phyloP scores from a whole-genome alignment of 2,113 vertebrate genomes.

The Passer montanus region DNA sequence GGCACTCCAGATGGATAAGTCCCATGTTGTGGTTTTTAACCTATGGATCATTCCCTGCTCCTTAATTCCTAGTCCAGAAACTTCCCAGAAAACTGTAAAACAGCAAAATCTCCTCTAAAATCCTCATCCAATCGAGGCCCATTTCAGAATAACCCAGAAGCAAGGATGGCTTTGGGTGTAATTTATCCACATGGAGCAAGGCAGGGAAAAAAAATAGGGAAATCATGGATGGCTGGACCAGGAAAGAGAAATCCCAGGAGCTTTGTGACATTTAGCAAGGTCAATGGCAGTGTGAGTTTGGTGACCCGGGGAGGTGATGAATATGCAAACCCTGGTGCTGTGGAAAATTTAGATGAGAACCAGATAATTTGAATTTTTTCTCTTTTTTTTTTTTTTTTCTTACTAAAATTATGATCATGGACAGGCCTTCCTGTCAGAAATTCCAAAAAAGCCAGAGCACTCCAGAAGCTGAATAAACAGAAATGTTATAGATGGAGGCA shows the following conservation, averaged over 20 bases:
- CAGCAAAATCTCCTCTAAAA: background rate
- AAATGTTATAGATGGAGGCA: rapidly evolving
- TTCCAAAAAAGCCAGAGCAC: background rate
- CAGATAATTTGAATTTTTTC: background rate
- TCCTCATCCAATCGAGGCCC: rapidly evolving
- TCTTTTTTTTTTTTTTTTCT: background rate
- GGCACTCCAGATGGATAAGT: background rate
- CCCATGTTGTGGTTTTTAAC: background rate
- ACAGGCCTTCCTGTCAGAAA: background rate
- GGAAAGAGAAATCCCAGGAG: background rate
- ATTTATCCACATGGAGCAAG: background rate
- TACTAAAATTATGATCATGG: background rate
- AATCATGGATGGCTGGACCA: background rate
- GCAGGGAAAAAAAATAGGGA: background rate
- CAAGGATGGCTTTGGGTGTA: background rate
- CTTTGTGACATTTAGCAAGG: slow-evolving; percentile 10
- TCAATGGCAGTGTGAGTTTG: background rate
- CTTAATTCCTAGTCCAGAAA: background rate
- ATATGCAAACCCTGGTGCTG: background rate
- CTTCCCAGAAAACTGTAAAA: background rate
- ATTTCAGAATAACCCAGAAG: background rate
- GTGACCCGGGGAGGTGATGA: slow-evolving; percentile 8
- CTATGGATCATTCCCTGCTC: background rate
- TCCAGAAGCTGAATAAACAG: background rate
- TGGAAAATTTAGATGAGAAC: background rate